Base-by-base conservation (phyloP, 2,888 invertebrate species). In the Erebia epiphron region DNA sequence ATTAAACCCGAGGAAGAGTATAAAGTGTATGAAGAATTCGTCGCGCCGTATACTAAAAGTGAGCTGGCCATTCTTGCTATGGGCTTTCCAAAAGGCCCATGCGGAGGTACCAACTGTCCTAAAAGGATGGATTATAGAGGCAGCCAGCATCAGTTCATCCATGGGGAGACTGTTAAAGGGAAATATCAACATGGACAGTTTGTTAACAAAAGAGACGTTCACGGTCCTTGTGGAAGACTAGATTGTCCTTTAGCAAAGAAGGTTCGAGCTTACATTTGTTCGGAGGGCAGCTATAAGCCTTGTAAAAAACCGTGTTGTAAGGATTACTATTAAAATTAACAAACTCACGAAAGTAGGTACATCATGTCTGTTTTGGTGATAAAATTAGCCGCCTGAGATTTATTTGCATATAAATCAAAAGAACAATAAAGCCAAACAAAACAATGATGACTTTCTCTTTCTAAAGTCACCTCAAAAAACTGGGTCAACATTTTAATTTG, bases 11-110 rank as follows among this genome's bases (percentile, higher is more conserved):
- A 72, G 0, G 86, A 86, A 70, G 89, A 89, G 62, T 80, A 80
- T 0, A 81, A 77, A 26, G 60, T 86, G 0, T 92, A 84, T 70
- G 92, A 93, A 73, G 91, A 92, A 0, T 93, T 82, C 74, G 86
- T 87, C 1, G 92, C 92, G 63, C 92, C 93, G 1, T 93, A 83
- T 71, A 90, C 92, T 41, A 60, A 75, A 1, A 90, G 89, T 67
- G 93, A 93, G 75, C 77, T 93, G 8, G 86, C 88, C 0, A 93
- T 93, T 68, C 80, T 93, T n/a, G 80, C 93, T 0, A 93, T 93
- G 93, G 93, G 93, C 58, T 93, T 93, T 69, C 93, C 93, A 1
- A 93, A 92, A 78, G 93, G 93, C 0, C 92, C 92, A 3, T 93
- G 93, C 76, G 92, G 92, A 68, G 93, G 93, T n/a, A 92, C 91